Base-by-base conservation (phyloP, 1,140 invertebrate genomes). In the Sweltsa coloradensis region DNA sequence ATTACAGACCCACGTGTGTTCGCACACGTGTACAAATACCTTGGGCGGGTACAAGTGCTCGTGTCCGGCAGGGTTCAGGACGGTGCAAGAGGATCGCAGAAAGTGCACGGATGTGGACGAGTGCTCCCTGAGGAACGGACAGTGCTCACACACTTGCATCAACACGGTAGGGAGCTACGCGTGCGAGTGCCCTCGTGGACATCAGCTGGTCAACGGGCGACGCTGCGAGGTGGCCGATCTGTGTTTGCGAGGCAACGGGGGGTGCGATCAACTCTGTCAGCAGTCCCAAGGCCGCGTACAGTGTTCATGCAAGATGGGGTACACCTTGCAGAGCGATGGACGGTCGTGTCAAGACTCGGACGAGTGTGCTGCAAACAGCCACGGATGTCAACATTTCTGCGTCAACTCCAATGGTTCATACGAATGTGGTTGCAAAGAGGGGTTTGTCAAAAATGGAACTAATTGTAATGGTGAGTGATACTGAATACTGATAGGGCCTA, bases 321-420 rank as follows among this genome's bases (percentile, higher is more conserved):
- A 66, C 47, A 55, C 45, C 40, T 59, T 68, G 50, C 64, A 53
- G 56, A 65, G 66, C 43, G 63, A 70, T 9, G 58, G 58, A 26
- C 67, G 66, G 51, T 66, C 60, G 18, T 78, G 75, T 55, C 47
- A 57, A 19, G 67, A 70, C 51, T 52, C 69, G 3, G 63, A 74
- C 34, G 68, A 74, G 7, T 78, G 75, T 39, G 51, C 60, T 52
- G 66, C 67, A 49, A 61, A 59, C 50, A 51, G 3, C 25, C 46
- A 47, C n/a, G 36, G 66, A 3, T 75, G 73, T 51, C 63, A 63
- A 39, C 62, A 83, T 54, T 66, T 75, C 11, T 93, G 91, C 60
- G 64, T 82, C 14, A 94, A 94, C 62, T 84, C 81, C 1, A 64
- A 77, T 2, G 90, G 90, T 2, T 84, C 84, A 11, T 93, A 79